These are phyloP conservation scores for Macquaria ambigua DNA, from an alignment of 2,113 vertebrate genomes.

Conservation along the genomic window DNA sequence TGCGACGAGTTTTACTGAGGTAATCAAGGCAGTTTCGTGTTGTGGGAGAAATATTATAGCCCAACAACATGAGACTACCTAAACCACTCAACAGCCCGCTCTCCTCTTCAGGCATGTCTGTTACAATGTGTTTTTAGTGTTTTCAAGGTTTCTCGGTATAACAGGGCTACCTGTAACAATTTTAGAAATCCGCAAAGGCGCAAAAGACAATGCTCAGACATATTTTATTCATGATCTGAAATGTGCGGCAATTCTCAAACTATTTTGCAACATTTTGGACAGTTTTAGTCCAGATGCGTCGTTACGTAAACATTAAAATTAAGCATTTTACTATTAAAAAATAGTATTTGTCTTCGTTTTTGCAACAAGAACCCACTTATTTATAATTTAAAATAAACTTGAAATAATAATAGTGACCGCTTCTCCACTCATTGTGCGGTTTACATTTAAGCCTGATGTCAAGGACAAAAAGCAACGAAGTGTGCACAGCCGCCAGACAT, in stretches of 20 bases:
- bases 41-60: conserved; percentile 92
- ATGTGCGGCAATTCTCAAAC: not conserved
- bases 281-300: not conserved
- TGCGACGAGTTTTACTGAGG: conserved; percentile 95
- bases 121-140: not conserved
- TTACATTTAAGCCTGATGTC: conserved; percentile 23
- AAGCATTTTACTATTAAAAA: not conserved
- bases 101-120: conserved; percentile 45
- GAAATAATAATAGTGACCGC: not conserved
- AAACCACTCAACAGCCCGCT: conserved; percentile 94
- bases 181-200: conserved; percentile 11
- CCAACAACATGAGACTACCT: conserved; percentile 99
- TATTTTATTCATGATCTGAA: not conserved
- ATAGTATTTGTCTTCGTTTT: not conserved
- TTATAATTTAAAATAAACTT: not conserved
- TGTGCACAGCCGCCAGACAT: conserved; percentile 12
- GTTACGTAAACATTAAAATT: not conserved
- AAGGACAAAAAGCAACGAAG: conserved; percentile 28
- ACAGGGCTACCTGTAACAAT: not conserved
- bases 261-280: not conserved
- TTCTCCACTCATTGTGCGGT: not conserved
- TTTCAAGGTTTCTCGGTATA: not conserved
- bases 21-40: conserved; percentile 99
- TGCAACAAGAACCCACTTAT: not conserved
- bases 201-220: not conserved